Evolutionary conservation across 2,113 vertebrate genomes (phyloP).

Genomic region (Zeus faber): DNA sequence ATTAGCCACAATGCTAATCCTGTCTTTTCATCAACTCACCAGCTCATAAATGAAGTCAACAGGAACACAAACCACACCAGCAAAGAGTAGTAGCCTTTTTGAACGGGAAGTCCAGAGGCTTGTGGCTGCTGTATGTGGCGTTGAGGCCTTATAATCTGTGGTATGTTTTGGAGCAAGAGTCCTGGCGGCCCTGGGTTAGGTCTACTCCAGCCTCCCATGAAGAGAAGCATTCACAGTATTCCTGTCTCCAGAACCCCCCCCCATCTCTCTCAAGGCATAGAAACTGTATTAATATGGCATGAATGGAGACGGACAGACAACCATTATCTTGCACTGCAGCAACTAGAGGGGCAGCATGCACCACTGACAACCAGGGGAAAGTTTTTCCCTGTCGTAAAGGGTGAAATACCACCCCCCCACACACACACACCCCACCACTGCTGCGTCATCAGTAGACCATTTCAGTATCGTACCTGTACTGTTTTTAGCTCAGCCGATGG

Average conservation of each 20-base stretch:
- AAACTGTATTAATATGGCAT: constrained; percentile 75
- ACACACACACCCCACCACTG: constrained; percentile 3
- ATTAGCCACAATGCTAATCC: constrained; percentile 51
- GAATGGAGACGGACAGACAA: constrained; percentile 71
- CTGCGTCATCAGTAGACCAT: constrained; percentile 14
- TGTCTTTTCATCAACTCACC: constrained; percentile 60
- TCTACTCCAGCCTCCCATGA: constrained; percentile 55
- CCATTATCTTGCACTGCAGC: constrained; percentile 58
- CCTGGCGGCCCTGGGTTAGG: constrained; percentile 43
- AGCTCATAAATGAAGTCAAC: constrained; percentile 55
- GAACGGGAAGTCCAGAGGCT: constrained; percentile 68
- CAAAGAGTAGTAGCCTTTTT: constrained; percentile 56
- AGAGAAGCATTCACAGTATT: constrained; percentile 72
- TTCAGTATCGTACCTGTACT: constrained; percentile 12
- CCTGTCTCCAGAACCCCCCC: constrained; percentile 40
- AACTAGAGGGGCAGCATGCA: constrained; percentile 41
- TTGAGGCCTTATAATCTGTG: constrained; percentile 67
- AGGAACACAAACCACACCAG: constrained; percentile 59
- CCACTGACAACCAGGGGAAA: constrained; percentile 45
- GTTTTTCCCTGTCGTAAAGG: constrained; percentile 37
- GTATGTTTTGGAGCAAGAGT: constrained; percentile 57
- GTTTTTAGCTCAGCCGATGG: constrained; percentile 9
- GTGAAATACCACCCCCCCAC: constrained; percentile 10
- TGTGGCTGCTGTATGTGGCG: constrained; percentile 68
- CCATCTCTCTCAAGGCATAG: constrained; percentile 48